phyloP scores from a whole-genome alignment of 35 echinoderm and acorn worm species.

The Hemicentrotus pulcherrimus region DNA sequence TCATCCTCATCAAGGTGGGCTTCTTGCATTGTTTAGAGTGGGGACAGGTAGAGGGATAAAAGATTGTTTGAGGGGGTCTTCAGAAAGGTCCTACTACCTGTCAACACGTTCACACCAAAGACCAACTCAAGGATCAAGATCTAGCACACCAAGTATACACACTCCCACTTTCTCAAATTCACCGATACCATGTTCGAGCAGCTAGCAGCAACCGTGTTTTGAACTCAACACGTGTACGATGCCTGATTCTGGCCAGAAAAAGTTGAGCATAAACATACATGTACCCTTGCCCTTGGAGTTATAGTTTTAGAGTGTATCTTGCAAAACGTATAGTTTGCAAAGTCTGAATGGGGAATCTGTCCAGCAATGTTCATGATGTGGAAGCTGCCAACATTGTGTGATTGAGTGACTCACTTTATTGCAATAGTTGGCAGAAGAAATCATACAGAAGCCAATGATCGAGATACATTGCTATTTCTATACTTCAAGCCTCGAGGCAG shows the following conservation, averaged over 20 bases:
- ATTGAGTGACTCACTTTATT: background rate
- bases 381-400: background rate
- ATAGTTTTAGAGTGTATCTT: no score
- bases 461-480: background rate
- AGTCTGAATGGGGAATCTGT: no score
- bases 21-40: background rate
- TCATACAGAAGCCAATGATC: background rate
- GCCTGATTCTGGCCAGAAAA: no score
- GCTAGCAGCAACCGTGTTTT: no score
- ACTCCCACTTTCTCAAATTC: background rate
- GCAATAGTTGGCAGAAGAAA: background rate
- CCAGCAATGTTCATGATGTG: no score
- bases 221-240: no score
- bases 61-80: conserved; percentile 16
- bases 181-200: background rate
- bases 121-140: background rate
- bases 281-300: no score
- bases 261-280: no score
- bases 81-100: background rate
- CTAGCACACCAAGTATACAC: background rate
- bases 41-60: background rate
- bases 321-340: no score
- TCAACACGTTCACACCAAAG: background rate
- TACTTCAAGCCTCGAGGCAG: background rate
- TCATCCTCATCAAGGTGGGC: background rate